A percentile compares a stretch with the other conserved stretches of the same genome.
These are phyloP conservation scores for Telmatochromis sp. DNA, from an alignment of 2,113 vertebrate genomes.

Conservation along the genomic window DNA sequence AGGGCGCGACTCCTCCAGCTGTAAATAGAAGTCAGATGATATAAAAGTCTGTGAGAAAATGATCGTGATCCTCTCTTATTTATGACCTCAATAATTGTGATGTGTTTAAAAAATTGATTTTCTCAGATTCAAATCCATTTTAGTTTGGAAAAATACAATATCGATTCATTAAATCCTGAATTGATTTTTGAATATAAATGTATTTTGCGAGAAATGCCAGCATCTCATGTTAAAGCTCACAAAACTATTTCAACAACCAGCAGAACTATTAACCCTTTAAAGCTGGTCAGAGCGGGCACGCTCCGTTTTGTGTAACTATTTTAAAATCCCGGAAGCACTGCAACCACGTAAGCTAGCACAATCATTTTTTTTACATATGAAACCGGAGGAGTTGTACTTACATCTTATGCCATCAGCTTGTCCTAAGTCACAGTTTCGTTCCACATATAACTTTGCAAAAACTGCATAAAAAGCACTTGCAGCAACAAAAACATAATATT, in stretches of 20 bases:
- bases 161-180: fast-evolving
- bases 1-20: background rate
- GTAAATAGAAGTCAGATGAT: background rate
- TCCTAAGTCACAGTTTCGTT: fast-evolving
- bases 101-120: fast-evolving
- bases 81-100: background rate
- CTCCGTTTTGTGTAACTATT: fast-evolving
- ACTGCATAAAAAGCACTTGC: too few relatives aligned
- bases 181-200: background rate
- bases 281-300: fast-evolving
- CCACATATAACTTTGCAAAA: fast-evolving
- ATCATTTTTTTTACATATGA: too few relatives aligned
- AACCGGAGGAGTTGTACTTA: too few relatives aligned
- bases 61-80: background rate
- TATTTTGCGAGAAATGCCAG: background rate
- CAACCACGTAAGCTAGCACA: fast-evolving
- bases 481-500: too few relatives aligned
- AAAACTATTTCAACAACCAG: background rate
- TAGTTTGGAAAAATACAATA: background rate
- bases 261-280: background rate
- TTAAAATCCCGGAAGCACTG: fast-evolving
- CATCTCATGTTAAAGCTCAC: background rate
- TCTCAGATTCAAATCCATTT: background rate
- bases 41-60: background rate
- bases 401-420: too few relatives aligned